Evolutionary conservation across 2,113 vertebrate genomes (phyloP).

Genomic region (Muntiacus reevesi): DNA sequence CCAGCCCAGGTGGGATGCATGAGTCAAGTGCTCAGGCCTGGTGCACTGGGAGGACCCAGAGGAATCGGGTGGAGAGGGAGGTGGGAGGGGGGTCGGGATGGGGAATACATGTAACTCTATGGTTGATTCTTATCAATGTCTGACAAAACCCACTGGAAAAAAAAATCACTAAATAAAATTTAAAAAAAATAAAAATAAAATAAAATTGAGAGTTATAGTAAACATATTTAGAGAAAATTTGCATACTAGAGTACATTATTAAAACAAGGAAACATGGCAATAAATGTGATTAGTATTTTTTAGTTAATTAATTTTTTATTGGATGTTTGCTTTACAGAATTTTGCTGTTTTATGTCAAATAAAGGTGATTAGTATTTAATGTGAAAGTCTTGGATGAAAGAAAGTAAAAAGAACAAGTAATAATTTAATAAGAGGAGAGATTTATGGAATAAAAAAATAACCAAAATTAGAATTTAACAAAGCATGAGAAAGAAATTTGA

Average conservation of each 20-base stretch:
- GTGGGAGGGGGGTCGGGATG: too few relatives aligned
- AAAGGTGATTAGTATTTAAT: background rate
- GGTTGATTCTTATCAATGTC: too few relatives aligned
- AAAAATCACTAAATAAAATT: too few relatives aligned
- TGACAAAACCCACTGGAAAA: too few relatives aligned
- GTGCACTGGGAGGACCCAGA: too few relatives aligned
- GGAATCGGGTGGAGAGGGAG: too few relatives aligned
- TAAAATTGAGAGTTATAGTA: background rate
- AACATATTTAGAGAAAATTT: background rate
- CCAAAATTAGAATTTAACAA: background rate
- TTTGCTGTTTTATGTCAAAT: background rate
- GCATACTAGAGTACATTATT: background rate
- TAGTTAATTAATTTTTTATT: background rate
- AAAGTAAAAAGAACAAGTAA: background rate
- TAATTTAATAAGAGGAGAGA: background rate
- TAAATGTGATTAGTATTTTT: background rate
- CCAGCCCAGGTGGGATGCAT: too few relatives aligned
- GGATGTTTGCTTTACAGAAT: background rate
- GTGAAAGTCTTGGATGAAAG: background rate
- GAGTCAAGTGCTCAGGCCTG: too few relatives aligned
- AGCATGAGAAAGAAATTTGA: background rate
- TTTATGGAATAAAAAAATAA: background rate
- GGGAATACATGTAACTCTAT: too few relatives aligned
- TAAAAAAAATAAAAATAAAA: too few relatives aligned
- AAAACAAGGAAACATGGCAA: background rate